Evolutionary conservation across 1,140 invertebrate species (phyloP).

Genomic region (Hyles vespertilio): DNA sequence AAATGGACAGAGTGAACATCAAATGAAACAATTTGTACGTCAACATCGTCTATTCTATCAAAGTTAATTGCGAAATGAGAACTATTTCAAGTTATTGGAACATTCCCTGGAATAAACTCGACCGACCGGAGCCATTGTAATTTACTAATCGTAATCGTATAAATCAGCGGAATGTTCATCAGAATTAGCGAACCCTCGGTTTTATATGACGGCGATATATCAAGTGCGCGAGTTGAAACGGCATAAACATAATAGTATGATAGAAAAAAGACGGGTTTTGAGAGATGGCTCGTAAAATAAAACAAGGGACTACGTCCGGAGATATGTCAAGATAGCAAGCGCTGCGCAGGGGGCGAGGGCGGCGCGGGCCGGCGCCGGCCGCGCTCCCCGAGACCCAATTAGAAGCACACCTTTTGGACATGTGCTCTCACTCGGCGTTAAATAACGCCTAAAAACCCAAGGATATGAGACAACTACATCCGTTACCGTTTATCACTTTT

Average conservation of each 20-base stretch:
- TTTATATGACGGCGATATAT: conserved; percentile 58
- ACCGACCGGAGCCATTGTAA: conserved; percentile 10
- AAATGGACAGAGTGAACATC: too few relatives aligned
- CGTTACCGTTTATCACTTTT: conserved; percentile 67
- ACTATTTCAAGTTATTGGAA: background rate
- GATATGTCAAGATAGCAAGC: conserved; percentile 72
- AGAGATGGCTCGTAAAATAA: conserved; percentile 70
- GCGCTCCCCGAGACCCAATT: conserved; percentile 57
- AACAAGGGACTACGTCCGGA: conserved; percentile 66
- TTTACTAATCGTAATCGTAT: conserved; percentile 13
- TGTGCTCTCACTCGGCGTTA: conserved; percentile 58
- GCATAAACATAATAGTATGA: conserved; percentile 56
- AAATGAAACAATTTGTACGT: too few relatives aligned
- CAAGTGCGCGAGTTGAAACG: conserved; percentile 47
- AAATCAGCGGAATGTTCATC: conserved; percentile 28
- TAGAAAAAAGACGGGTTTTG: conserved; percentile 42
- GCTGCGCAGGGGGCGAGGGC: conserved; percentile 41
- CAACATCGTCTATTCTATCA: background rate
- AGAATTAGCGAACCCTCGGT: conserved; percentile 43
- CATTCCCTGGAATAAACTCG: background rate
- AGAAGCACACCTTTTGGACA: conserved; percentile 72
- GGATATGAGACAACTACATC: conserved; percentile 53
- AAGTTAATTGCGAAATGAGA: background rate
- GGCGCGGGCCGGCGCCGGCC: conserved; percentile 44
- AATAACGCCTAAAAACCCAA: conserved; percentile 53